Evolutionary conservation across 1,140 invertebrate species (phyloP), one percentile per base, ranked within the genome.

Genomic region (Drosophila ambigua): DNA sequence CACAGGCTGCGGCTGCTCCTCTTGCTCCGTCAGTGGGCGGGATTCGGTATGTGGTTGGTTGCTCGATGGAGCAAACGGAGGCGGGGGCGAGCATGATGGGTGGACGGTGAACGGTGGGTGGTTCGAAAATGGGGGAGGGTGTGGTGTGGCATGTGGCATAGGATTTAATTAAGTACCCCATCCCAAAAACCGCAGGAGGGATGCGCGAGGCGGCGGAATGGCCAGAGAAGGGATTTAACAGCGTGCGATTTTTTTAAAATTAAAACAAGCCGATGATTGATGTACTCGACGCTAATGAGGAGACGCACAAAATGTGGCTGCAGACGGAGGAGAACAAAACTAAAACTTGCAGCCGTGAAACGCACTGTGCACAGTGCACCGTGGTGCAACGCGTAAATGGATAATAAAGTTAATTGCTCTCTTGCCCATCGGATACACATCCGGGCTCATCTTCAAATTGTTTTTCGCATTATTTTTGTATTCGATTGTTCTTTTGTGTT

Each of bases 261-360:
- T 85, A 85, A 85, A 85, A 85, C 82, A 81, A 87, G 77, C 74
- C 64, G 68, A 85, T 85, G 81, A 85, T 85, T 85, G 81, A 85
- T 85, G 81, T 85, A 85, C 81, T 85, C 81, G 74, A 85, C 58
- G 81, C 77, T 85, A 87, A 85, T 81, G 79, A 85, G 82, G 66
- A 71, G 67, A 49, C 64, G 35, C 66, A 68, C 35, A 31, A 2
- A 20, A 24, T 26, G 63, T 24, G 8, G 15, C 49, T 26, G 65
- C 13, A 39, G 23, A 31, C 8, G 31, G 8, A 31, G 8, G 31
- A 2, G 31, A 2, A 9, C 31, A 31, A 9, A 31, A 31, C 8
- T 31, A 31, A 31, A 31, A 4, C 35, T 13, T 39, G 13, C 35
- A 13, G 35, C 11, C 13, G 1, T 13, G 35, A 39, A 11, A 49